Conservation (phyloP, 2,113 vertebrate species). For the Carettochelys insculpta region DNA sequence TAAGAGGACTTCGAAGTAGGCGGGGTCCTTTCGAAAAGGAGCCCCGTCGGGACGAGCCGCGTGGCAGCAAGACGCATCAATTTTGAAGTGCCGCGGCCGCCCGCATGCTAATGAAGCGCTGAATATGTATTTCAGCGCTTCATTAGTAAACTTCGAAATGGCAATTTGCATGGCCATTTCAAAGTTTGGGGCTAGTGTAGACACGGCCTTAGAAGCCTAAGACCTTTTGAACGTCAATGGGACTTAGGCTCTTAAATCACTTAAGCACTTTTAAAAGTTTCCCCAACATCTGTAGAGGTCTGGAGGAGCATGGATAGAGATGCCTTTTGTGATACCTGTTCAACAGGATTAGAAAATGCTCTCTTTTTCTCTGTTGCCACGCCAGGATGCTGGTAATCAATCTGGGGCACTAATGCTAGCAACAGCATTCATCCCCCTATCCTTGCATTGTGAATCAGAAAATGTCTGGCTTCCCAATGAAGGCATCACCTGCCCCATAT, state of each 20-base stretch:
- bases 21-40: too few species aligned
- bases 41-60: too few species aligned
- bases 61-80: too few species aligned
- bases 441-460: slow-evolving; percentile 5
- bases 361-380: not conserved
- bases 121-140: too few species aligned
- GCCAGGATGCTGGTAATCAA: slow-evolving; percentile 16
- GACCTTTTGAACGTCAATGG: not conserved
- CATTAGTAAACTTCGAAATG: too few species aligned
- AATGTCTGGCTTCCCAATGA: not conserved
- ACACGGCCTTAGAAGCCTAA: not conserved
- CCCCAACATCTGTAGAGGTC: not conserved
- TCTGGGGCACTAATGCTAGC: slow-evolving; percentile 18
- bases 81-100: too few species aligned
- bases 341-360: rapidly evolving
- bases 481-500: not conserved
- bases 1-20: too few species aligned
- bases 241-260: not conserved
- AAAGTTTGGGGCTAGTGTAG: too few species aligned
- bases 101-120: too few species aligned
- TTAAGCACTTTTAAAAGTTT: not conserved
- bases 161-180: too few species aligned
- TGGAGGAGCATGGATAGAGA: not conserved
- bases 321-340: rapidly evolving
- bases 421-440: not conserved